Conservation (phyloP, 2,113 vertebrate species). For the Chamaetylas fuelleborni region DNA sequence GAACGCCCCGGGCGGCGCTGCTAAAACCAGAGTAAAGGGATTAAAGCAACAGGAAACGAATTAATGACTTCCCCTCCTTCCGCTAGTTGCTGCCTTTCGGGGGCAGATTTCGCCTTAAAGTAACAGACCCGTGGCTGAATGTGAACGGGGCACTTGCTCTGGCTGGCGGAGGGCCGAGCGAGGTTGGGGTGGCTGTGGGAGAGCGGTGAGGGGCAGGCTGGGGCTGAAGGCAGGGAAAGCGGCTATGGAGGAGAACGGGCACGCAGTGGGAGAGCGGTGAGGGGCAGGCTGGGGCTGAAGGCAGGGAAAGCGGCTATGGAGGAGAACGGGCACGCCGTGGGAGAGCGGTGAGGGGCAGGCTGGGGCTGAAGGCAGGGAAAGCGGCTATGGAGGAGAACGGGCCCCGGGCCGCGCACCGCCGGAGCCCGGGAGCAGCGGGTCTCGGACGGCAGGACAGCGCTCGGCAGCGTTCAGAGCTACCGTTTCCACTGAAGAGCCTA, state of each 20-base stretch:
- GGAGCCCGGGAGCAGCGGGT: rapidly evolving
- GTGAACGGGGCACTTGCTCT: rapidly evolving
- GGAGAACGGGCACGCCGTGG: too few relatives aligned
- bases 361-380: too few relatives aligned
- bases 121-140: neutral
- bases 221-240: rapidly evolving
- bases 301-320: too few relatives aligned
- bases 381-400: too few relatives aligned
- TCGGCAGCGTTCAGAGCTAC: rapidly evolving
- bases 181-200: neutral
- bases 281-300: too few relatives aligned
- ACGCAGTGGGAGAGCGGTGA: too few relatives aligned
- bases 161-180: too few relatives aligned
- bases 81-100: neutral
- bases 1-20: neutral
- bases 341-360: too few relatives aligned
- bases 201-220: rapidly evolving
- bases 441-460: neutral
- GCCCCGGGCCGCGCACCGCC: neutral
- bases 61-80: neutral
- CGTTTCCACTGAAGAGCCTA: rapidly evolving
- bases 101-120: neutral
- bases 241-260: rapidly evolving
- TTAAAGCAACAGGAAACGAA: neutral
- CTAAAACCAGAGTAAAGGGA: neutral